phyloP scores from a whole-genome alignment of 2,113 vertebrate species.

The Tapirus terrestris region DNA sequence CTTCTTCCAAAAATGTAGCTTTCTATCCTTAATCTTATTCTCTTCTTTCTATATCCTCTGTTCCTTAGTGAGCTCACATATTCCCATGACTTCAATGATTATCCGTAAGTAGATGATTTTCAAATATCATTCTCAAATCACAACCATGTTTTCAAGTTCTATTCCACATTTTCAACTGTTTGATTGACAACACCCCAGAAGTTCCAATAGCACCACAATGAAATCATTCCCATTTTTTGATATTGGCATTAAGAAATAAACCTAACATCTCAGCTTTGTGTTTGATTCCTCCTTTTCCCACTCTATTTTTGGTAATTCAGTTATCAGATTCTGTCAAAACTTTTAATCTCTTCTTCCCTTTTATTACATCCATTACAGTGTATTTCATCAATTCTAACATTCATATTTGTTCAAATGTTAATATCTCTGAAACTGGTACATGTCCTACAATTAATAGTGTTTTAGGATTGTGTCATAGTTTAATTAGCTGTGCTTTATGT shows the following conservation, averaged over 20 bases:
- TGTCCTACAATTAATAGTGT: background rate
- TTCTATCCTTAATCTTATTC: background rate
- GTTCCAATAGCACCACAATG: background rate
- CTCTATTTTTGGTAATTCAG: background rate
- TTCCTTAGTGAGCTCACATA: background rate
- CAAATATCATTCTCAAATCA: conserved; percentile 29
- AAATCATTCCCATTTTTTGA: background rate
- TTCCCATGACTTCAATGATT: background rate
- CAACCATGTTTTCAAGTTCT: background rate
- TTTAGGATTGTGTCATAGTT: background rate
- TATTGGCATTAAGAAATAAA: background rate
- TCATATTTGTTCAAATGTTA: background rate
- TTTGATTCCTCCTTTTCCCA: background rate
- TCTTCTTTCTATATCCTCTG: background rate
- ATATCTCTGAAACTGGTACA: background rate
- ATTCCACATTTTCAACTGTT: background rate
- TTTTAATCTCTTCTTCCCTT: conserved; percentile 14
- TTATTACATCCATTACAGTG: background rate
- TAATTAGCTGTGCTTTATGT: background rate
- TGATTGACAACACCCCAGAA: background rate
- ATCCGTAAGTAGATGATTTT: background rate
- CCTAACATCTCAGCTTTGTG: background rate
- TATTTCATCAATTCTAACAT: background rate
- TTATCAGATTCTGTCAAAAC: background rate
- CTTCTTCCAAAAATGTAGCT: background rate